A percentile compares a stretch with the other conserved stretches of the same genome.
These are phyloP conservation scores for Aphelenchoides avenae DNA, from an alignment of 1,140 invertebrate species.

Conservation along the genomic window DNA sequence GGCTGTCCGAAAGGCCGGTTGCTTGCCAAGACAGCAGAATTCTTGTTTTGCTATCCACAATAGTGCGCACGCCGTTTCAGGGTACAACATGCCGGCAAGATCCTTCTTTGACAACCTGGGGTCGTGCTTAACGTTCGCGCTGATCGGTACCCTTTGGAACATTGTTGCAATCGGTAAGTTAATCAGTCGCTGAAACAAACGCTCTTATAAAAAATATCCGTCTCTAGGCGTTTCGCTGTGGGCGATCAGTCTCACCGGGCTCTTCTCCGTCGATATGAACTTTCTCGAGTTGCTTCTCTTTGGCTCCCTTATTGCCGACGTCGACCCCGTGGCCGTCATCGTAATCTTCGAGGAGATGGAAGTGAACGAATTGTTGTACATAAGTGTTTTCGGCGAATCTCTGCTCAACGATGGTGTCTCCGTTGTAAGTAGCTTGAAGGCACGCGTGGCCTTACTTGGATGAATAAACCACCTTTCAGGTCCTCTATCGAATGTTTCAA, in stretches of 20 bases:
- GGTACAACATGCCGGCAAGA: constrained; percentile 92
- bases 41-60: not conserved
- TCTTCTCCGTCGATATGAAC: constrained; percentile 53
- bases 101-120: constrained; percentile 92
- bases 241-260: constrained; percentile 50
- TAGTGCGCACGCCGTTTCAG: constrained; percentile 21
- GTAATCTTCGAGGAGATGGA: constrained; percentile 91
- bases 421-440: too few species aligned
- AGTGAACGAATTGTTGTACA: too few species aligned
- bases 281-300: constrained; percentile 85
- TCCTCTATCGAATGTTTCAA: constrained; percentile 91
- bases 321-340: constrained; percentile 91
- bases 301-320: constrained; percentile 88
- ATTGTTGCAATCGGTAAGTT: constrained; percentile 55
- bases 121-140: constrained; percentile 88
- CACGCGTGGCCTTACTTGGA: too few species aligned
- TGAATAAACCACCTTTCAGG: constrained; percentile 21
- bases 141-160: constrained; percentile 67
- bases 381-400: constrained; percentile 37
- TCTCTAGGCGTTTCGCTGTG: constrained; percentile 46
- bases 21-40: too few species aligned
- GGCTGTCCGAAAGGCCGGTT: too few species aligned
- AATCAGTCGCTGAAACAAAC: constrained; percentile 12
- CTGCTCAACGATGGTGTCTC: constrained; percentile 63
- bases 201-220: constrained; percentile 24